Conservation (phyloP, 2,888 invertebrate genomes). For the Mantis religiosa region DNA sequence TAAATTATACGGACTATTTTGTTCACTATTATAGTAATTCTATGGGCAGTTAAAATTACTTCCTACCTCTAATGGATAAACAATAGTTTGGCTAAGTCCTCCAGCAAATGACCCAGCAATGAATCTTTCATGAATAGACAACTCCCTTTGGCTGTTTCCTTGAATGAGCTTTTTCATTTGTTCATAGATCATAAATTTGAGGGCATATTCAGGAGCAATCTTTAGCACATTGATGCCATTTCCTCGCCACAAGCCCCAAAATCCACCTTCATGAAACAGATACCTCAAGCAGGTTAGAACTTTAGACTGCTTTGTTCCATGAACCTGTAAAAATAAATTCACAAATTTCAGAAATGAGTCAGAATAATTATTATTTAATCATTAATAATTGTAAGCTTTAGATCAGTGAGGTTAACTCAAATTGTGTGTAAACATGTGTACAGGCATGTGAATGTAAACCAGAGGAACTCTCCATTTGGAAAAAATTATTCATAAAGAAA, state of each 20-base stretch:
- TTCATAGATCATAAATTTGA: slow-evolving; percentile 99
- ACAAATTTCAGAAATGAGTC: not conserved
- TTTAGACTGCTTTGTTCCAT: slow-evolving; percentile 70
- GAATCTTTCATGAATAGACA: slow-evolving; percentile 87
- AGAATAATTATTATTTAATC: slow-evolving; percentile 51
- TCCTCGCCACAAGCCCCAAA: slow-evolving; percentile 90
- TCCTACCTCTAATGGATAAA: slow-evolving; percentile 90
- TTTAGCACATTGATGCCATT: slow-evolving; percentile 98
- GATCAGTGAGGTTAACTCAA: too few relatives aligned
- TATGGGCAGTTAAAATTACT: too few relatives aligned
- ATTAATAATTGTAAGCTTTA: too few relatives aligned
- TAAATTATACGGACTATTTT: not conserved
- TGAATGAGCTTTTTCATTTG: slow-evolving; percentile 87
- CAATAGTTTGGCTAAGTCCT: slow-evolving; percentile 89
- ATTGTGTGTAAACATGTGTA: too few relatives aligned
- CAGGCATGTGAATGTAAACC: too few relatives aligned
- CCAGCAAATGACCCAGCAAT: slow-evolving; percentile 93
- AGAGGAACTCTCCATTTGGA: too few relatives aligned
- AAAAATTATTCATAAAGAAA: too few relatives aligned
- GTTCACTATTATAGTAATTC: too few relatives aligned
- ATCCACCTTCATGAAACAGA: slow-evolving; percentile 91
- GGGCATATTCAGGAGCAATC: slow-evolving; percentile 96
- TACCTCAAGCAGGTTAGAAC: slow-evolving; percentile 61
- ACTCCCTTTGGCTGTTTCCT: slow-evolving; percentile 68
- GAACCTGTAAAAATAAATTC: slow-evolving; percentile 60